Conservation (phyloP, 2,113 vertebrate genomes). For the Eurypyga helias region DNA sequence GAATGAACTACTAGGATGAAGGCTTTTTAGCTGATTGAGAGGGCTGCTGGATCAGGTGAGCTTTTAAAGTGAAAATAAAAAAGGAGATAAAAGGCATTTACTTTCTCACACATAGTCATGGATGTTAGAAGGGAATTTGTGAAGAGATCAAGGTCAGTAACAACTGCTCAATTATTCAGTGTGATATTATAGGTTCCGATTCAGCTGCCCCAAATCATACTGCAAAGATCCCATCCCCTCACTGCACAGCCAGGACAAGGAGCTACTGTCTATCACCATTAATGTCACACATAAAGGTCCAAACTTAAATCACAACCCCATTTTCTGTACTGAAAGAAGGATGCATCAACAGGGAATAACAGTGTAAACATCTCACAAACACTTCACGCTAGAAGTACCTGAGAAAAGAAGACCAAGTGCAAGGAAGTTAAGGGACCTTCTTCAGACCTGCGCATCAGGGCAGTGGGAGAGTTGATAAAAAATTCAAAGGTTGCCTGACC, state of each 20-base stretch:
- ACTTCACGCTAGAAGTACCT: not conserved
- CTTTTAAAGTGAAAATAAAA: not conserved
- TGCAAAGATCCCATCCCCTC: not conserved
- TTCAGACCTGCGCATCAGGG: not conserved
- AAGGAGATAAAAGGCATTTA: not conserved
- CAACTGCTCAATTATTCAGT: slow-evolving; percentile 6
- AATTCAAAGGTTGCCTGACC: not conserved
- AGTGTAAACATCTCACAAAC: not conserved
- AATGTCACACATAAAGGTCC: not conserved
- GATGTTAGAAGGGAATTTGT: not conserved
- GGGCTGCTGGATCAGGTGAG: not conserved
- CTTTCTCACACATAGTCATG: not conserved
- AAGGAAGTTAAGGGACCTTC: not conserved
- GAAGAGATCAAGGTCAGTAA: slow-evolving; percentile 13
- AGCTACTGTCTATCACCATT: not conserved
- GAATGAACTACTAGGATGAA: not conserved
- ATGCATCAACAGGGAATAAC: not conserved
- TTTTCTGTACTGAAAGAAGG: not conserved
- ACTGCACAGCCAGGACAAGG: not conserved
- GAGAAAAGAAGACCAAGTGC: not conserved
- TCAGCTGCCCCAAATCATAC: not conserved
- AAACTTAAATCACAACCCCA: not conserved
- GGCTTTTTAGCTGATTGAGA: not conserved
- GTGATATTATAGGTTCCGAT: not conserved
- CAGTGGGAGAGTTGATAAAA: not conserved